Evolutionary conservation across 2,113 vertebrate genomes (phyloP), one percentile per base, ranked within the genome.

Genomic region (Peromyscus maniculatus): DNA sequence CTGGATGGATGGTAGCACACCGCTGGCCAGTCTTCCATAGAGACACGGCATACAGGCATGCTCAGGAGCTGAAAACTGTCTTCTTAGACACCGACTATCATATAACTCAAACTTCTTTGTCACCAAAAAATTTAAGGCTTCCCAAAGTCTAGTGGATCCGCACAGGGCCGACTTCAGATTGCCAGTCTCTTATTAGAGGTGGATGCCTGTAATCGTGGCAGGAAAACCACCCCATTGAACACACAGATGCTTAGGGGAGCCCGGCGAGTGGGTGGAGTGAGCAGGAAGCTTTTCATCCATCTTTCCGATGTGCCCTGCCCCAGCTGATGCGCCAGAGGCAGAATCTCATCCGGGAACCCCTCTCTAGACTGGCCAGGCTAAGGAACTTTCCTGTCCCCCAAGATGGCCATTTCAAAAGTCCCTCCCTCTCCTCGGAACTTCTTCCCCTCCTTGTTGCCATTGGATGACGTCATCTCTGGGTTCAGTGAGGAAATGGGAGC

Each of bases 21-120:
- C 15, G 7, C 8, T 22, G 33, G 43, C 46, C 10, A 67, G 80
- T 15, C 78, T 91, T 24, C 69, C 31, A 9, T 11, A 67, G 66
- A 10, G 9, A 66, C 26, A 28, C 10, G 4, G 16, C 2, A 3
- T 3, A 0, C 7, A 2, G 26, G 72, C n/a, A 13, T 0, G 28
- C 3, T 13, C 12, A 16, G 49, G 67, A 78, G 43, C 31, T 67
- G n/a, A 36, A 72, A 55, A 91, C 33, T 0, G 66, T 1, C 31
- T 11, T 57, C 39, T 84, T 24, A 9, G 64, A 28, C 71, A 49
- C 1, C 1, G 82, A 57, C 12, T 46, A 46, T 77, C 22, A 13
- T 12, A 10, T 3, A 31, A 49, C 22, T 78, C 28, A 75, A 57
- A 86, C 9, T 55, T 95, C 74, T 64, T 9, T 86, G 66, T 72